Evolutionary conservation across 2,113 vertebrate species (phyloP), one percentile per base, ranked within the genome.

Genomic region (Semicossyphus pulcher): DNA sequence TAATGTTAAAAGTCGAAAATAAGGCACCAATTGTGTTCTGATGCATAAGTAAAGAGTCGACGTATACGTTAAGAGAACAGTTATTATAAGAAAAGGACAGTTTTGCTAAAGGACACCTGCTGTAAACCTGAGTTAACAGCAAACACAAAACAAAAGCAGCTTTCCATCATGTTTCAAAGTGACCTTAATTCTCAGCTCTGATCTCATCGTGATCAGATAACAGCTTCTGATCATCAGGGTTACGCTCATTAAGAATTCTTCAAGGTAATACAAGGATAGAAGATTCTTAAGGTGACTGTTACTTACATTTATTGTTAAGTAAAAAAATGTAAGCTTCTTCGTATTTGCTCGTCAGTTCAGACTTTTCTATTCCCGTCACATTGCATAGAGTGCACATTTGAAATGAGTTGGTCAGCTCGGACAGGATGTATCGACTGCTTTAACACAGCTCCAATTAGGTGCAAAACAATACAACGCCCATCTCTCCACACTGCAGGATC

Each of bases 21-120:
- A n/a, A n/a, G n/a, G n/a, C n/a, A n/a, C n/a, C n/a, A n/a, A n/a
- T n/a, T n/a, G n/a, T n/a, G n/a, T n/a, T n/a, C n/a, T n/a, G n/a
- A n/a, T n/a, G n/a, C n/a, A n/a, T n/a, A n/a, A n/a, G n/a, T n/a
- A n/a, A n/a, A n/a, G n/a, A n/a, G n/a, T n/a, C n/a, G n/a, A n/a
- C n/a, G n/a, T n/a, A n/a, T n/a, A n/a, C n/a, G n/a, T n/a, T n/a
- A 23, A 18, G 4, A 53, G 49, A 7, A 26, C 4, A 28, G 18
- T 29, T 11, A 16, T 45, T 21, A 36, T 9, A 21, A 2, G 15
- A 59, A 45, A 47, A 23, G 25, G 34, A 28, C 31, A 56, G 8
- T 1, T 20, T 20, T 14, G 10, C 18, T 4, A 20, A 26, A 48
- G 48, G 54, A 77, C 58, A 64, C 42, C 76, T 74, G 51, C 36